phyloP scores from a whole-genome alignment of 2,113 vertebrate species.

The Acinonyx jubatus region DNA sequence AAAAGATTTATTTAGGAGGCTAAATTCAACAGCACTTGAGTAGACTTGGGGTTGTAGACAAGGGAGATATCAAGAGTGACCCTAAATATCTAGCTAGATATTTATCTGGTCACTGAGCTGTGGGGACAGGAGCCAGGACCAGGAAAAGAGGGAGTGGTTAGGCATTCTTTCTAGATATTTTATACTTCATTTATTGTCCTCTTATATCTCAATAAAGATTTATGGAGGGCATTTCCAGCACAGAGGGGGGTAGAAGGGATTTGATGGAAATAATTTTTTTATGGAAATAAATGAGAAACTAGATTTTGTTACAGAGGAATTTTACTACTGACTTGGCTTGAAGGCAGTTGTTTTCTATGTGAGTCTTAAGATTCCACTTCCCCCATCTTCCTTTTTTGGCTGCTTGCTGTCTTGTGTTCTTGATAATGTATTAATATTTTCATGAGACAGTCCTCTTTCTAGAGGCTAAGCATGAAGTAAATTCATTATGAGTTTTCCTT shows the following conservation, averaged over 20 bases:
- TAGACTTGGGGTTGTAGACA: background rate
- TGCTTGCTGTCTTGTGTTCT: background rate
- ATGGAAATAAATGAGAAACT: conserved; percentile 50
- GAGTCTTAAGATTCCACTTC: conserved; percentile 28
- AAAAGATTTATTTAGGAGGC: conserved; percentile 27
- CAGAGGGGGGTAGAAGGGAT: background rate
- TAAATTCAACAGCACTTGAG: background rate
- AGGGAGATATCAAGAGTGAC: background rate
- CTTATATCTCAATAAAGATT: conserved; percentile 41
- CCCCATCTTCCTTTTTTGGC: conserved; percentile 8
- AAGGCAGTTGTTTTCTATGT: conserved; percentile 31
- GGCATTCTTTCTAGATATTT: conserved; percentile 18
- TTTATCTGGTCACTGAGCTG: background rate
- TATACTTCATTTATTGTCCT: background rate
- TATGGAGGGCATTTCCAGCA: background rate
- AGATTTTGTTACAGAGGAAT: conserved; percentile 19
- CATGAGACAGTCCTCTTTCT: conserved; percentile 8
- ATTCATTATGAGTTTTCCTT: conserved; percentile 1
- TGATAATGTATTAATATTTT: conserved; percentile 50
- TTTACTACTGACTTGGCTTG: conserved; percentile 49
- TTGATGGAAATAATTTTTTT: conserved; percentile 23
- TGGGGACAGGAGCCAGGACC: background rate
- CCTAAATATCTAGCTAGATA: conserved; percentile 24
- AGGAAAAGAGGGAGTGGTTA: background rate
- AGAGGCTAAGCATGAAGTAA: conserved; percentile 13